Evolutionary conservation across 2,113 vertebrate genomes (phyloP).

Genomic region (Ceyx melanurus): DNA sequence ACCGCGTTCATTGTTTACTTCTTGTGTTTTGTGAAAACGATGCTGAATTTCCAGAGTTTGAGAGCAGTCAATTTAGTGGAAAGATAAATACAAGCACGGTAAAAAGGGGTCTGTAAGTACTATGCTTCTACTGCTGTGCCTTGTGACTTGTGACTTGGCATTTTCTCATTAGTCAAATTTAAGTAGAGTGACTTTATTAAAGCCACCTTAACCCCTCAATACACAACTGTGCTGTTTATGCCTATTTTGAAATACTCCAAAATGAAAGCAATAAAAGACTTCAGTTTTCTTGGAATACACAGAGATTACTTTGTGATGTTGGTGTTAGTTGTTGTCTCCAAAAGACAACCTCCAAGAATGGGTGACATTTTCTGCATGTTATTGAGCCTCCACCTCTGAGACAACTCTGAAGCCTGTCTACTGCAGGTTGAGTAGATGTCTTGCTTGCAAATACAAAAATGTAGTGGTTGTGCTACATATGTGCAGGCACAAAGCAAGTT

Average conservation of each 20-base stretch:
- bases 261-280: neutral
- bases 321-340: neutral
- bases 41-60: neutral
- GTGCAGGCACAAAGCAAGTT: neutral
- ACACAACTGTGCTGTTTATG: neutral
- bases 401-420: neutral
- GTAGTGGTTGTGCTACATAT: neutral
- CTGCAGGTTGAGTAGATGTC: neutral
- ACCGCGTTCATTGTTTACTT: neutral
- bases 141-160: neutral
- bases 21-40: neutral
- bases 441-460: neutral
- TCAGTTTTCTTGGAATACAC: accelerated
- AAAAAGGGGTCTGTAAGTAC: neutral
- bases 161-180: neutral
- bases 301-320: neutral
- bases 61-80: neutral
- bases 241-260: neutral
- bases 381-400: neutral
- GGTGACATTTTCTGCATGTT: neutral
- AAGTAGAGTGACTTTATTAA: neutral
- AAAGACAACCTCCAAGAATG: neutral
- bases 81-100: neutral
- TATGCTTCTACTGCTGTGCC: neutral
- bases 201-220: neutral